Conservation (phyloP, 2,113 vertebrate species). For the Pholis gunnellus region DNA sequence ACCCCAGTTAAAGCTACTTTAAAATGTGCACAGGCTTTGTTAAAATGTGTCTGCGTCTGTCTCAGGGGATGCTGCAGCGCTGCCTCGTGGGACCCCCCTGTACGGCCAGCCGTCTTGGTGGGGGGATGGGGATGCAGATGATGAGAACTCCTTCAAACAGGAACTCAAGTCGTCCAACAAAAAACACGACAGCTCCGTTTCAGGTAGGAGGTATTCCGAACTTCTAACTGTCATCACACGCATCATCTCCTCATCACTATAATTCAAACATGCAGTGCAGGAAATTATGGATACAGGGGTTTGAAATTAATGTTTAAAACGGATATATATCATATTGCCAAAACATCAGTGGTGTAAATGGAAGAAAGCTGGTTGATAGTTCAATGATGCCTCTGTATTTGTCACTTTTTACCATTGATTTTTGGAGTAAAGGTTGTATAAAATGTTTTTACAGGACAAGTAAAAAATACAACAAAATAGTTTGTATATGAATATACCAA, state of each 20-base stretch:
- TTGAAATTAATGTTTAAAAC: neutral
- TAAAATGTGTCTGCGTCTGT: slow-evolving; percentile 33
- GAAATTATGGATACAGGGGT: neutral
- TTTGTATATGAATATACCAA: neutral
- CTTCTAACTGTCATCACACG: neutral
- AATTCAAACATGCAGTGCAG: neutral
- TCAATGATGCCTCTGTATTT: neutral
- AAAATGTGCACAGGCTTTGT: neutral
- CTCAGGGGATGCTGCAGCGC: slow-evolving; percentile 86
- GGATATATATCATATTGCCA: neutral
- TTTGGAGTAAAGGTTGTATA: neutral
- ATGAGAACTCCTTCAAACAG: slow-evolving; percentile 90
- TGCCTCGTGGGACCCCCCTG: slow-evolving; percentile 95
- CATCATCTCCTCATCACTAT: neutral
- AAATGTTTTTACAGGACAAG: neutral
- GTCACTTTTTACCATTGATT: neutral
- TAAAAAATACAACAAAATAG: neutral
- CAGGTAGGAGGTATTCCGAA: slow-evolving; percentile 80
- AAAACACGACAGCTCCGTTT: slow-evolving; percentile 82
- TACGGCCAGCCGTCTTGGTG: slow-evolving; percentile 99
- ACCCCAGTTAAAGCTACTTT: neutral
- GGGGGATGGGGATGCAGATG: slow-evolving; percentile 95
- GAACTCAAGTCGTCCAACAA: slow-evolving; percentile 88
- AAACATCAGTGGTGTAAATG: neutral
- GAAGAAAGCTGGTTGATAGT: neutral